phyloP scores from a whole-genome alignment of 2,888 invertebrate genomes.

The Pseudeuparius sepicola region DNA sequence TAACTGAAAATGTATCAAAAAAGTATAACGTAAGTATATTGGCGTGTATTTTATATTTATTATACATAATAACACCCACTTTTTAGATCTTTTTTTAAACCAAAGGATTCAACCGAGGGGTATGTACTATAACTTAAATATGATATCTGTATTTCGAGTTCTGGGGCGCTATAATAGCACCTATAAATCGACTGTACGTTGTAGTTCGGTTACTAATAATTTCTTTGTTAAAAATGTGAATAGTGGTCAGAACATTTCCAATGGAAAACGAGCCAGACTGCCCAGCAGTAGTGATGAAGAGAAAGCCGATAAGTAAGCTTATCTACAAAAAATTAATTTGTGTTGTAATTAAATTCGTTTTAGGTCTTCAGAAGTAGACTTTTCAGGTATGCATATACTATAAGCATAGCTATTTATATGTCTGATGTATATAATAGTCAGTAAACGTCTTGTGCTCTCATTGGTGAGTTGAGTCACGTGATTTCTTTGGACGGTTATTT shows the following conservation, averaged over 20 bases:
- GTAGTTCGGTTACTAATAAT: constrained; percentile 9
- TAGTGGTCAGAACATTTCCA: constrained; percentile 17
- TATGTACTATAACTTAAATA: constrained; percentile 14
- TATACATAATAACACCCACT: constrained; percentile 3
- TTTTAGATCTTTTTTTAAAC: constrained; percentile 38
- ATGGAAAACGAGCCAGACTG: constrained; percentile 13
- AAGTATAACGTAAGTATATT: constrained; percentile 33
- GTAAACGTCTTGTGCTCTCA: too few species aligned
- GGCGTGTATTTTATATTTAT: constrained; percentile 14
- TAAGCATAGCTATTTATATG: too few species aligned
- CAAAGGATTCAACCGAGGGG: constrained; percentile 29
- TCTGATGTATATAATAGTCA: too few species aligned
- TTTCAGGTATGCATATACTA: too few species aligned
- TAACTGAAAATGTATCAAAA: constrained; percentile 33
- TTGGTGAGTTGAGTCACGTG: too few species aligned
- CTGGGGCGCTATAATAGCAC: constrained; percentile 13
- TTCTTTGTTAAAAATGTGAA: constrained; percentile 16
- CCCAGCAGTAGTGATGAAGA: constrained; percentile 23
- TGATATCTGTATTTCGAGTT: constrained; percentile 9
- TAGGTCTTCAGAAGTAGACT: constrained; percentile 5
- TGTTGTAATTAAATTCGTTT: constrained; percentile 3
- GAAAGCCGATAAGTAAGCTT: constrained; percentile 21
- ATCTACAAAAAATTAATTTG: not conserved
- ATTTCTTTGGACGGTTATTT: too few species aligned
- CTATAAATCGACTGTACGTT: not conserved